A percentile compares a stretch with the other conserved stretches of the same genome.
Conservation (phyloP, 2,797 vertebrate genomes). For the Macroramphosus scolopax region DNA sequence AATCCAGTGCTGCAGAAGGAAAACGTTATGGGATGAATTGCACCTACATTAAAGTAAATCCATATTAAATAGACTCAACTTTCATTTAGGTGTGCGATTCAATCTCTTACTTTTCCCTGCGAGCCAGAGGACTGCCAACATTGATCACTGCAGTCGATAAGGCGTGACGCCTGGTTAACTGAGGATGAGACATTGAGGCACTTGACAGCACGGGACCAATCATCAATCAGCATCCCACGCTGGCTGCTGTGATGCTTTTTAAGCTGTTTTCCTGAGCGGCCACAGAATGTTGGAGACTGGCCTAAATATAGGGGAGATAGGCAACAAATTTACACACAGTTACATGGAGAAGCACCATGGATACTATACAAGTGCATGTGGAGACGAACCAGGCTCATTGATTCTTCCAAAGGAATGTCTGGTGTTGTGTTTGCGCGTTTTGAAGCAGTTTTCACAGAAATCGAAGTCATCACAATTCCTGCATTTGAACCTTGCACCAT, state of each 20-base stretch:
- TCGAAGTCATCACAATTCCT: constrained; percentile 97
- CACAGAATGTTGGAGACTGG: constrained; percentile 91
- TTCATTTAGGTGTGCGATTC: constrained; percentile 3
- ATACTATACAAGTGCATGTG: background rate
- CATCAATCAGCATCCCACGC: constrained; percentile 92
- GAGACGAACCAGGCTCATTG: constrained; percentile 89
- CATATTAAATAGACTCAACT: constrained; percentile 1
- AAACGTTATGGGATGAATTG: constrained; percentile 5
- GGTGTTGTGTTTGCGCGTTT: constrained; percentile 92
- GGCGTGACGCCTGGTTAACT: constrained; percentile 91
- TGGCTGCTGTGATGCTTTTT: constrained; percentile 90
- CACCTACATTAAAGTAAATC: background rate
- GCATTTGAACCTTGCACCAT: constrained; percentile 96
- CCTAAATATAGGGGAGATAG: constrained; percentile 70
- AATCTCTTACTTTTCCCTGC: constrained; percentile 88
- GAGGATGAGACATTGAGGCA: constrained; percentile 93
- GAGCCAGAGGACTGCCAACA: constrained; percentile 99
- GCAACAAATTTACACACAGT: background rate
- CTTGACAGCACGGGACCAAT: constrained; percentile 96
- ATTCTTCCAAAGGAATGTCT: constrained; percentile 95
- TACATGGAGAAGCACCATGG: background rate
- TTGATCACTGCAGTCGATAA: constrained; percentile 92
- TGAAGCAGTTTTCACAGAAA: constrained; percentile 97
- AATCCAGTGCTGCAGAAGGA: constrained; percentile 90
- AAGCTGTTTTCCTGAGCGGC: constrained; percentile 94